phyloP scores from a whole-genome alignment of 2,113 vertebrate species.

The Chauna torquata region DNA sequence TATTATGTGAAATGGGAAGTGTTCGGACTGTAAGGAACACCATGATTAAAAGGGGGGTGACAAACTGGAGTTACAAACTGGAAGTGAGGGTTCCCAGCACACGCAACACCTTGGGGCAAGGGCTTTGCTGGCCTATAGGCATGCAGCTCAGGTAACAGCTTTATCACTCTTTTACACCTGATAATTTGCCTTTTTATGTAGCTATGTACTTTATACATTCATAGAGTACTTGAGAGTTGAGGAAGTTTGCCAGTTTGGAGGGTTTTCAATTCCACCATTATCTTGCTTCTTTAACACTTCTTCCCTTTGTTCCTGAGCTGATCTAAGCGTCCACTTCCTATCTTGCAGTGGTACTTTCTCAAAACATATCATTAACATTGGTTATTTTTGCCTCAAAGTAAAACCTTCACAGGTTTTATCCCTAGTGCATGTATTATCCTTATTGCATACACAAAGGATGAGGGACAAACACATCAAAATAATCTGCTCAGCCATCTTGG shows the following conservation, averaged over 20 bases:
- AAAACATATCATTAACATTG: background rate
- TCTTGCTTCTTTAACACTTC: background rate
- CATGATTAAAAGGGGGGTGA: background rate
- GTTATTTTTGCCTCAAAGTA: background rate
- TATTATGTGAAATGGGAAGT: background rate
- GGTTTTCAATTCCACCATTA: constrained; percentile 6
- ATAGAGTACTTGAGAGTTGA: constrained; percentile 1
- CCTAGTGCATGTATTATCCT: background rate
- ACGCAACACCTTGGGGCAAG: background rate
- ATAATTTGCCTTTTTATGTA: constrained; percentile 34
- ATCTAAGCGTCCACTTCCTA: background rate
- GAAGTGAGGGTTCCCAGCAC: background rate
- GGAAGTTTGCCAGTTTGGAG: constrained; percentile 15
- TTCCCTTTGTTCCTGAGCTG: background rate
- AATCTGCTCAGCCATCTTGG: background rate
- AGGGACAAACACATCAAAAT: background rate
- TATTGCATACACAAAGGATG: background rate
- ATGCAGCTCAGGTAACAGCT: background rate
- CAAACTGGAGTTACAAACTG: background rate
- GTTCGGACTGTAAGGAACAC: background rate
- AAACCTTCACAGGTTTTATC: background rate
- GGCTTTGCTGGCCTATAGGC: background rate
- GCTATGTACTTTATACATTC: constrained; percentile 3
- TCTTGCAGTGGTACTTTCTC: background rate
- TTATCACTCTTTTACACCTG: constrained; percentile 21